Percentiles rank a stretch among this genome's conserved stretches.
These are phyloP conservation scores for Huso huso DNA, from an alignment of 2,797 vertebrate genomes.

Conservation along the genomic window DNA sequence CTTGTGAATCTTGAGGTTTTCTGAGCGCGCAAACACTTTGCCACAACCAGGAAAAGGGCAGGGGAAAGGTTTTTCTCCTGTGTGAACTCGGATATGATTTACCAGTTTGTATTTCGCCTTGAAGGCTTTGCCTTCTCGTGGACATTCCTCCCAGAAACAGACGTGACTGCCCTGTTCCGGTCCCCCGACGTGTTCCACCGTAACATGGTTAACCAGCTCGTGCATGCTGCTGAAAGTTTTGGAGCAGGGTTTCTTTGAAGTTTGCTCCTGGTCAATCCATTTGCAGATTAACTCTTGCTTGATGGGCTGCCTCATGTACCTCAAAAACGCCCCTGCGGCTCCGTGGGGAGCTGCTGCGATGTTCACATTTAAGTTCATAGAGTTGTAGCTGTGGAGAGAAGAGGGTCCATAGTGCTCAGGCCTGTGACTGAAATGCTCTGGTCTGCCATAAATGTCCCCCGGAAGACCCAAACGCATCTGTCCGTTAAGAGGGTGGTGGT, in stretches of 20 bases:
- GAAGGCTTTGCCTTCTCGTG: slow-evolving; percentile 87
- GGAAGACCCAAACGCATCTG: slow-evolving; percentile 91
- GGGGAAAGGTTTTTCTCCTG: slow-evolving; percentile 93
- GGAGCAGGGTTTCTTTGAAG: slow-evolving; percentile 78
- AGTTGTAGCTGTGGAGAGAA: slow-evolving; percentile 82
- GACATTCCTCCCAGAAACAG: slow-evolving; percentile 95
- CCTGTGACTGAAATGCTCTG: slow-evolving; percentile 80
- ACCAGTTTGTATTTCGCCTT: slow-evolving; percentile 97
- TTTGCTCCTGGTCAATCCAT: slow-evolving; percentile 85
- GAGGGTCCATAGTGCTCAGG: slow-evolving; percentile 76
- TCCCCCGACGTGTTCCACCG: slow-evolving; percentile 93
- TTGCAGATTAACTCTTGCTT: slow-evolving; percentile 98
- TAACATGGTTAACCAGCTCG: slow-evolving; percentile 94
- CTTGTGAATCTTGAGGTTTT: slow-evolving; percentile 96
- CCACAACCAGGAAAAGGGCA: slow-evolving; percentile 91
- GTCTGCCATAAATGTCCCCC: slow-evolving; percentile 82
- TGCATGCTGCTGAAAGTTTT: slow-evolving; percentile 96
- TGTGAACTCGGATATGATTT: slow-evolving; percentile 92
- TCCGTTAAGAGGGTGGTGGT: slow-evolving; percentile 83
- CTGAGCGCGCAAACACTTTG: slow-evolving; percentile 91
- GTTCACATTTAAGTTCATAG: slow-evolving; percentile 87
- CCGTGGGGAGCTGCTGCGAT: slow-evolving; percentile 72
- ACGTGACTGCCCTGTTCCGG: slow-evolving; percentile 90
- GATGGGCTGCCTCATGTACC: slow-evolving; percentile 97
- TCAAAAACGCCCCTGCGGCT: slow-evolving; percentile 85